Evolutionary conservation across 2,888 invertebrate species (phyloP).

Genomic region (Lysandra bellargus): DNA sequence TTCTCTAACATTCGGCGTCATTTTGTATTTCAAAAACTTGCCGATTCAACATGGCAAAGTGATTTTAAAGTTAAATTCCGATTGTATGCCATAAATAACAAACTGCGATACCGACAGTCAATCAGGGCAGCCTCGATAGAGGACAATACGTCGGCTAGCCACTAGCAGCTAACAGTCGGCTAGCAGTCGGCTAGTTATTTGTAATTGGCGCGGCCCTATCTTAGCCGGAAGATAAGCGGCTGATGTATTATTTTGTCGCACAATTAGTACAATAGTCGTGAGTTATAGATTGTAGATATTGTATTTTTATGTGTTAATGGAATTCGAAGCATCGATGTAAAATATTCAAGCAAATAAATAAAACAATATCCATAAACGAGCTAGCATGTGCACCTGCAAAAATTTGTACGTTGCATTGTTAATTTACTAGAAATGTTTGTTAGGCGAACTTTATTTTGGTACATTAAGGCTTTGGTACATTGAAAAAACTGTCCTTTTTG

Average conservation of each 20-base stretch:
- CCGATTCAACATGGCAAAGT: conserved; percentile 1
- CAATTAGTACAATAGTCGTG: conserved; percentile 56
- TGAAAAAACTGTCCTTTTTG: too few relatives aligned
- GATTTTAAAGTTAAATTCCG: background rate
- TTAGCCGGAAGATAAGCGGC: conserved; percentile 53
- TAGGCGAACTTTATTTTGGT: too few relatives aligned
- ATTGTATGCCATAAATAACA: background rate
- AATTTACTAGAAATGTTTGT: too few relatives aligned
- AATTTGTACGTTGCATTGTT: too few relatives aligned
- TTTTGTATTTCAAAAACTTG: conserved; percentile 7
- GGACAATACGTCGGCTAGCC: conserved; percentile 23
- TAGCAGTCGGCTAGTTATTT: conserved; percentile 39
- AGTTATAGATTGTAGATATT: background rate
- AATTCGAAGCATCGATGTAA: too few relatives aligned
- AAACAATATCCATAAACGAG: too few relatives aligned
- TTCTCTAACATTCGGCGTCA: background rate
- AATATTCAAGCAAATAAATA: too few relatives aligned
- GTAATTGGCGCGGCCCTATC: conserved; percentile 47
- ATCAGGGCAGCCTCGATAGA: conserved; percentile 1
- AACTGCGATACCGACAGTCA: background rate
- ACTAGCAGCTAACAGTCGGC: background rate
- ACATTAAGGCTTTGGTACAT: too few relatives aligned
- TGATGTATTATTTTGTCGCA: conserved; percentile 65
- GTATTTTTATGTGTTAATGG: too few relatives aligned
- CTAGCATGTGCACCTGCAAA: too few relatives aligned